These are phyloP conservation scores for Rapana venosa DNA, from an alignment of 2,888 invertebrate genomes.

Conservation along the genomic window DNA sequence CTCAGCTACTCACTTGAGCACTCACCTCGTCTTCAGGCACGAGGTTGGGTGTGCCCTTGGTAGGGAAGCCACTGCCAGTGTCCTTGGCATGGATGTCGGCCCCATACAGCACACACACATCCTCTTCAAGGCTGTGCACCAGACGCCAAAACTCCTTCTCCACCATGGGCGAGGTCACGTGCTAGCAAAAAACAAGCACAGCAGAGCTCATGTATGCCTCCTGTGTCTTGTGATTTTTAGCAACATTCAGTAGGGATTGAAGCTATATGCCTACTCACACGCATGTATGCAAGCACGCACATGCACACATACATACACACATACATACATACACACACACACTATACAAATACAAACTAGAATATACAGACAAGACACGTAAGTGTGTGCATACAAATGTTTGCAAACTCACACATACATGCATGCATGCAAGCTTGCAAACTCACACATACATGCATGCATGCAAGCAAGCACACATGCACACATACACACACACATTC, in stretches of 20 bases:
- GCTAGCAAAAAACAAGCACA: constrained; percentile 56
- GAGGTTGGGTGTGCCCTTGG: constrained; percentile 89
- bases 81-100: constrained; percentile 99
- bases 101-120: constrained; percentile 98
- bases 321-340: background rate
- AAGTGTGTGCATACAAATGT: too few relatives aligned
- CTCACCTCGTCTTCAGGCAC: constrained; percentile 85
- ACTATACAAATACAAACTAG: too few relatives aligned
- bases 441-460: background rate
- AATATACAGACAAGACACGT: too few relatives aligned
- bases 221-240: too few relatives aligned
- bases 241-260: too few relatives aligned
- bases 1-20: background rate
- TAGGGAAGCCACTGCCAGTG: constrained; percentile 97
- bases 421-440: background rate
- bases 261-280: too few relatives aligned
- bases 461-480: background rate
- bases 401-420: too few relatives aligned
- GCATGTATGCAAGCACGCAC: background rate
- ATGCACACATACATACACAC: background rate
- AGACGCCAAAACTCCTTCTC: constrained; percentile 99
- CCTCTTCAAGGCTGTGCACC: constrained; percentile 96
- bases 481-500: background rate
- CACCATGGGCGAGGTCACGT: constrained; percentile 82
- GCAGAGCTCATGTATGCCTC: background rate